phyloP scores from a whole-genome alignment of 2,113 vertebrate genomes.

The Pluvianellus socialis region DNA sequence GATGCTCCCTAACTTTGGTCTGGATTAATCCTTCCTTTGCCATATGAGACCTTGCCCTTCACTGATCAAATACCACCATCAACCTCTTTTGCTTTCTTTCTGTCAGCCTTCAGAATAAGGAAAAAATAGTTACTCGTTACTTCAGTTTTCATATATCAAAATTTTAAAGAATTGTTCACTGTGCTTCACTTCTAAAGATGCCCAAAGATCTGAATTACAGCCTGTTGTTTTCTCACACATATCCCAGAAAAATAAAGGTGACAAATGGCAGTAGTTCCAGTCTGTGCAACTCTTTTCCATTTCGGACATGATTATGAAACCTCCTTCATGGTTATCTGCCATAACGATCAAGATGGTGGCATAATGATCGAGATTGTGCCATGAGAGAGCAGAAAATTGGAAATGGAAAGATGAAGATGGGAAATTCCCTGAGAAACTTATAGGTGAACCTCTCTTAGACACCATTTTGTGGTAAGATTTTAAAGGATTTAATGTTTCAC shows the following conservation, averaged over 20 bases:
- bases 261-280: not conserved
- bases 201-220: not conserved
- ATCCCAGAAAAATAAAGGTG: not conserved
- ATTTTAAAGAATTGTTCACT: not conserved
- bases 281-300: not conserved
- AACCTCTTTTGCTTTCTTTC: not conserved
- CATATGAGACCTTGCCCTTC: not conserved
- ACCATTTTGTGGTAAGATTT: not conserved
- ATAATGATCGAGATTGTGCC: not conserved
- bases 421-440: not conserved
- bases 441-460: not conserved
- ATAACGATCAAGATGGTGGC: not conserved
- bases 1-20: not conserved
- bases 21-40: not conserved
- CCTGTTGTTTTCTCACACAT: not conserved
- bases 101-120: not conserved
- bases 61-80: not conserved
- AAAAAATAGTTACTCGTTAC: not conserved
- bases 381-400: not conserved
- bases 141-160: not conserved
- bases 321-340: not conserved
- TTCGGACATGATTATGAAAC: not conserved
- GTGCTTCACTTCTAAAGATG: not conserved
- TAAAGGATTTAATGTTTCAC: not conserved
- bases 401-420: not conserved